These are phyloP conservation scores for Mirounga angustirostris DNA, from an alignment of 2,113 vertebrate species.

Conservation along the genomic window DNA sequence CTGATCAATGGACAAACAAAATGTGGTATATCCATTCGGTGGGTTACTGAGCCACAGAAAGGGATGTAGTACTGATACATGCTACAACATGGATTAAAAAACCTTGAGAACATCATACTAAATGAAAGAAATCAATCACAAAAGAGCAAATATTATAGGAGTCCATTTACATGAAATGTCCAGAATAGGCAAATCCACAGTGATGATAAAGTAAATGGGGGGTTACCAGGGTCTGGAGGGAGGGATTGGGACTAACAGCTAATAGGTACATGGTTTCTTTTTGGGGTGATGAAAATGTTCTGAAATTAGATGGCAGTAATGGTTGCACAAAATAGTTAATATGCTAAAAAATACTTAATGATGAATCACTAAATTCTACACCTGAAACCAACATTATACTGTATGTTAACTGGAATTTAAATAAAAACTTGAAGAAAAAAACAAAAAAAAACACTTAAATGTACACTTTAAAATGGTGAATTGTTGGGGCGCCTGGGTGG, in stretches of 20 bases:
- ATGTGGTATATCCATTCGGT: neutral
- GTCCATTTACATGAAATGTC: neutral
- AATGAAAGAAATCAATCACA: constrained; percentile 22
- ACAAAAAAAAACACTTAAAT: neutral
- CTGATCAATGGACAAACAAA: neutral
- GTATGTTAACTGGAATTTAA: neutral
- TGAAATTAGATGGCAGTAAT: neutral
- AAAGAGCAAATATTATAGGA: neutral
- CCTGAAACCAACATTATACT: neutral
- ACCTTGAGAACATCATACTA: neutral
- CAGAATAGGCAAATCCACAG: neutral
- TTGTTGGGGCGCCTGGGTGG: neutral
- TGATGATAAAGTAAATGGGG: neutral
- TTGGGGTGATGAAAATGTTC: neutral
- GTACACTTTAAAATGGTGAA: neutral
- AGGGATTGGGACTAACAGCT: neutral
- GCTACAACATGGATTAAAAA: neutral
- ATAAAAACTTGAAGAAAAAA: neutral
- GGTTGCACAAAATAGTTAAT: neutral
- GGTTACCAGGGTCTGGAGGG: neutral
- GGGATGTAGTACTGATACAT: neutral
- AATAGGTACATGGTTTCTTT: neutral
- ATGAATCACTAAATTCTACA: neutral
- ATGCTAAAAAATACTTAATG: neutral
- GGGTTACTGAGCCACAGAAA: neutral